Percentiles rank a stretch among this genome's conserved stretches.
phyloP scores from a whole-genome alignment of 2,113 vertebrate species.

The Gymnocephalus cernua region DNA sequence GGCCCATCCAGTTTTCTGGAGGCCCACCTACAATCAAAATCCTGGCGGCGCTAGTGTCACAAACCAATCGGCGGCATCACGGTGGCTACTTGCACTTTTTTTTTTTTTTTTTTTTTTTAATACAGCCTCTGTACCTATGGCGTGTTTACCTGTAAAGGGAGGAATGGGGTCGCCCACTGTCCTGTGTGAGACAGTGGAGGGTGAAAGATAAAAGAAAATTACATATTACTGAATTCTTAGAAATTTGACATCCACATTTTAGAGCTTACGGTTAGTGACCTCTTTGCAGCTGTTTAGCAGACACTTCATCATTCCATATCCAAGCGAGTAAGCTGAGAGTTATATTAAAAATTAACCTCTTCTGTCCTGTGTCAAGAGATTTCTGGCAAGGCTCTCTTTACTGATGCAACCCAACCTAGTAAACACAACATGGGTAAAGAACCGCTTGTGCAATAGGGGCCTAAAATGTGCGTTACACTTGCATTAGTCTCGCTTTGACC shows the following conservation, averaged over 20 bases:
- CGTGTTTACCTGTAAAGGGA: not conserved
- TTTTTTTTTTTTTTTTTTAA: too few species aligned
- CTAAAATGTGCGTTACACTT: not conserved
- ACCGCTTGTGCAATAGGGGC: too few species aligned
- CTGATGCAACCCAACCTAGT: not conserved
- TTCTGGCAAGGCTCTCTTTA: not conserved
- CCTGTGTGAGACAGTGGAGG: not conserved
- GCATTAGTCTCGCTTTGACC: too few species aligned
- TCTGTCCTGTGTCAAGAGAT: not conserved
- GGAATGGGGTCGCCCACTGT: not conserved
- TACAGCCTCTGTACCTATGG: not conserved
- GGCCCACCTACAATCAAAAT: too few species aligned
- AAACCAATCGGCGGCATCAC: too few species aligned
- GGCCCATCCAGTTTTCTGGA: too few species aligned
- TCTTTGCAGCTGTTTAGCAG: constrained; percentile 29
- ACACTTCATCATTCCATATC: constrained; percentile 35
- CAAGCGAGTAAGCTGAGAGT: constrained; percentile 19
- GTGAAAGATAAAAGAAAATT: not conserved
- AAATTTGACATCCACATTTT: not conserved
- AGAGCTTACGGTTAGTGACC: not conserved
- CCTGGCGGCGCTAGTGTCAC: too few species aligned
- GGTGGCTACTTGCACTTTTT: too few species aligned
- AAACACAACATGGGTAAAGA: not conserved
- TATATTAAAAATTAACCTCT: constrained; percentile 48
- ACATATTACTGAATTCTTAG: not conserved